These are phyloP conservation scores for Drosophila seclusa DNA, from an alignment of 2,888 invertebrate species.

Conservation along the genomic window DNA sequence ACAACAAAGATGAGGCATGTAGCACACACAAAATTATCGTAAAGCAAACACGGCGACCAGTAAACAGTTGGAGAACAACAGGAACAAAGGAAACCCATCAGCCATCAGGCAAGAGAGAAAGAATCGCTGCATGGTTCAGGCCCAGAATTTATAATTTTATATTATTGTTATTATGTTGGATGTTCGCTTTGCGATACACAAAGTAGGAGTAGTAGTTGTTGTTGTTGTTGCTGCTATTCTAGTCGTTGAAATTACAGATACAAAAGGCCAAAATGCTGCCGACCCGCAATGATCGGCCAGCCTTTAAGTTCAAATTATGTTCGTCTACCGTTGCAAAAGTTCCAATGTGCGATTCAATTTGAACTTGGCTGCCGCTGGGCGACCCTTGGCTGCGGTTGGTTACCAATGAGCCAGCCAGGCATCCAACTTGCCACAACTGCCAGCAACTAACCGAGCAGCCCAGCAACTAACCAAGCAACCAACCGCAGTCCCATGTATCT, in stretches of 20 bases:
- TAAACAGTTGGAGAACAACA: constrained; percentile 44
- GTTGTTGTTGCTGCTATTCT: not conserved
- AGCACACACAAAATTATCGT: constrained; percentile 62
- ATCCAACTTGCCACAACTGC: constrained; percentile 17
- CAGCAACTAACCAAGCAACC: constrained; percentile 22
- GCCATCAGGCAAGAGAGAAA: not conserved
- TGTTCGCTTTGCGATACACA: constrained; percentile 41
- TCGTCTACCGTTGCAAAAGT: constrained; percentile 62
- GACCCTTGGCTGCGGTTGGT: constrained; percentile 72
- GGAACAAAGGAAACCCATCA: constrained; percentile 39
- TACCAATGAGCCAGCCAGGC: constrained; percentile 40
- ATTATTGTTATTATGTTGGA: constrained; percentile 71
- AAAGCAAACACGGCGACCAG: constrained; percentile 64
- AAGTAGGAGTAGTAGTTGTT: not conserved
- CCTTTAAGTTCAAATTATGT: constrained; percentile 72
- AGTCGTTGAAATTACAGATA: constrained; percentile 55
- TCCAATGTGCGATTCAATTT: constrained; percentile 69
- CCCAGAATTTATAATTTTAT: constrained; percentile 70
- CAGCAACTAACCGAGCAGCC: constrained; percentile 23
- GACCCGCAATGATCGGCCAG: constrained; percentile 38
- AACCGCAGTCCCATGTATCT: constrained; percentile 69
- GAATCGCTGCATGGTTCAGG: constrained; percentile 20
- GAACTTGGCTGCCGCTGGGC: constrained; percentile 72
- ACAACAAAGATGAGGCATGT: constrained; percentile 38
- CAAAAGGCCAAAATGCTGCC: constrained; percentile 49